These are phyloP conservation scores for Musca domestica DNA, from an alignment of 1,140 invertebrate species.

Conservation along the genomic window DNA sequence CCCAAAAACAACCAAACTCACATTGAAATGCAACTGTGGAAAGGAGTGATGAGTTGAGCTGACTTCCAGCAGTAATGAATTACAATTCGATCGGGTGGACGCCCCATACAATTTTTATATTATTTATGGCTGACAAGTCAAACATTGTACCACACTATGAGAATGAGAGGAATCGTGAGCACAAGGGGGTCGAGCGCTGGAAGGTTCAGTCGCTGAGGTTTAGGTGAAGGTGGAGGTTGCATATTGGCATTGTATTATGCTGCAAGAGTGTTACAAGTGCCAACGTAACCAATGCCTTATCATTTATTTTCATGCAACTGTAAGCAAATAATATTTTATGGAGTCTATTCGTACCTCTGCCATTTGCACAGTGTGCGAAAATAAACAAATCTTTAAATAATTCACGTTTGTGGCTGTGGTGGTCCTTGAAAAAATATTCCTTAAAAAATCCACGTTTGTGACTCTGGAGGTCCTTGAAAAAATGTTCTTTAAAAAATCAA, in stretches of 20 bases:
- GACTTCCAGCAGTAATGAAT: conserved; percentile 20
- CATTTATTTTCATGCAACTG: neutral
- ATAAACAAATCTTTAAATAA: no score
- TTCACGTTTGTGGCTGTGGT: no score
- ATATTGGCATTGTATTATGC: neutral
- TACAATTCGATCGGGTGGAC: conserved; percentile 19
- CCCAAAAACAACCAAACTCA: no score
- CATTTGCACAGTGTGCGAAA: neutral
- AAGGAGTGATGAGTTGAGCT: conserved; percentile 1
- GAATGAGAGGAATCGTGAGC: neutral
- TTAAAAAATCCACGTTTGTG: no score
- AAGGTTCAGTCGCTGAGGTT: neutral
- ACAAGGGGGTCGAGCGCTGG: neutral
- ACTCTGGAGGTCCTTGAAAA: no score
- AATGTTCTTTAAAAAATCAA: no score
- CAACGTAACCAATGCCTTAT: conserved; percentile 19
- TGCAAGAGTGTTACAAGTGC: conserved; percentile 1
- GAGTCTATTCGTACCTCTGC: neutral
- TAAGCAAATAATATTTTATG: conserved; percentile 22
- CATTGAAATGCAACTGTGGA: neutral
- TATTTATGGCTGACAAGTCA: conserved; percentile 25
- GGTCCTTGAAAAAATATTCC: no score
- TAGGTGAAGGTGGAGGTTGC: conserved; percentile 12
- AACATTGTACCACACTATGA: neutral
- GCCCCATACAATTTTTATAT: conserved; percentile 21